Evolutionary conservation across 2,888 invertebrate genomes (phyloP).

Genomic region (Petrolisthes manimaculis): DNA sequence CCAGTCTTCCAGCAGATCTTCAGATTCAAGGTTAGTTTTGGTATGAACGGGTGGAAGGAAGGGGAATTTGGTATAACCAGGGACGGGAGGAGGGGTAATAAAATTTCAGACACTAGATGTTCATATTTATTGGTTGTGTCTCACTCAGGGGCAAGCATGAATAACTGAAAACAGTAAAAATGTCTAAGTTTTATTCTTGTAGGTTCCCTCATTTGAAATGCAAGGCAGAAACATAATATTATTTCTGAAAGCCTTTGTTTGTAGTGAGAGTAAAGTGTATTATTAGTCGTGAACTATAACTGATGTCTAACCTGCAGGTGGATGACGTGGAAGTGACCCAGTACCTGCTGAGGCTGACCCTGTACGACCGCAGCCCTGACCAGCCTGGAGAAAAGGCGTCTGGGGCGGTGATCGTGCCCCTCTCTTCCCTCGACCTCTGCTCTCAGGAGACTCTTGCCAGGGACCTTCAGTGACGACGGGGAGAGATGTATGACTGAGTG

Average conservation of each 20-base stretch:
- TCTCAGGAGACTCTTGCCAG: conserved; percentile 48
- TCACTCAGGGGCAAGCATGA: too few relatives aligned
- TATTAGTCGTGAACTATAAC: background rate
- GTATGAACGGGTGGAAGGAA: background rate
- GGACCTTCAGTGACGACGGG: conserved; percentile 46
- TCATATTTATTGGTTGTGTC: too few relatives aligned
- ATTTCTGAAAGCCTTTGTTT: background rate
- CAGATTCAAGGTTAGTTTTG: conserved; percentile 38
- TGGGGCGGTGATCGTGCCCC: conserved; percentile 55
- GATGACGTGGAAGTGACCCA: conserved; percentile 55
- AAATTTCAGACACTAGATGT: too few relatives aligned
- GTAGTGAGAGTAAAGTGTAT: background rate
- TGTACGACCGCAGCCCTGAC: conserved; percentile 53
- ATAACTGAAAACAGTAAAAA: too few relatives aligned
- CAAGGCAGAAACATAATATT: background rate
- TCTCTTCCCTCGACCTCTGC: conserved; percentile 49
- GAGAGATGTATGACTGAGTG: too few relatives aligned
- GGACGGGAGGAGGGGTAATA: too few relatives aligned
- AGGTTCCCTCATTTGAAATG: background rate
- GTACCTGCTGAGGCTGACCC: conserved; percentile 46
- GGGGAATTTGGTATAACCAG: too few relatives aligned
- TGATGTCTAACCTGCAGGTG: conserved; percentile 34
- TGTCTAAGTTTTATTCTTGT: background rate
- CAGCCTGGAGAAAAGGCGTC: conserved; percentile 50
- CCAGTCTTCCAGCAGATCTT: conserved; percentile 62